Evolutionary conservation across 2,113 vertebrate species (phyloP), one percentile per base, ranked within the genome.

Genomic region (Pedetes capensis): DNA sequence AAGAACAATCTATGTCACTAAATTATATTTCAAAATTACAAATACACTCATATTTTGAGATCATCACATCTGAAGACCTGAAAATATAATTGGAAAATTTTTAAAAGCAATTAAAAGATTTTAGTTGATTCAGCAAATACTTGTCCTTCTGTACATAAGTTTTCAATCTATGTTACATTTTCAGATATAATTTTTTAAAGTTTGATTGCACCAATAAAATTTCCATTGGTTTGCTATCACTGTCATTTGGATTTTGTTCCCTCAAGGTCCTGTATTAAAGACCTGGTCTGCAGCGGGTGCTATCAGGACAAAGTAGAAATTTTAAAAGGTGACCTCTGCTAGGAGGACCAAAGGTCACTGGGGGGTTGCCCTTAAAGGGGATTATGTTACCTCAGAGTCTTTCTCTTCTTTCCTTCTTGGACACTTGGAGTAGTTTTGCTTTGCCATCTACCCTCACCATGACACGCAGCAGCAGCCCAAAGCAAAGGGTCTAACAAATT

Each of bases 11-110:
- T 79, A 76, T 42, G 57, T 51, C 47, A 63, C 39, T 84, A 87
- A 89, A 29, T 51, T 83, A 84, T 25, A 92, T 20, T 83, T 17
- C 87, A 32, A 78, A 94, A 87, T 53, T 76, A 7, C 59, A 89
- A 93, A 47, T 68, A 72, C 18, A 86, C 32, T 78, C n/a, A 8
- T 69, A 16, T 39, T 76, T 71, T 88, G 68, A 85, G 47, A 63
- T 64, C 75, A 25, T 51, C 88, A 37, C 1, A 51, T 44, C 22
- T 49, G 78, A 16, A 23, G 27, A 47, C 20, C 39, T 57, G 27
- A 88, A 97, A 94, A 71, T 37, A 71, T 5, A 57, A 79, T 34
- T 44, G 63, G 1, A 69, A 84, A 89, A 68, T 0, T 18, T 51
- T 61, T 42, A 57, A 63, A 87, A 44, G 27, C 61, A 7, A 82